Evolutionary conservation across 2,797 vertebrate genomes (phyloP), one percentile per base, ranked within the genome.

Genomic region (Echeneis naucrates): DNA sequence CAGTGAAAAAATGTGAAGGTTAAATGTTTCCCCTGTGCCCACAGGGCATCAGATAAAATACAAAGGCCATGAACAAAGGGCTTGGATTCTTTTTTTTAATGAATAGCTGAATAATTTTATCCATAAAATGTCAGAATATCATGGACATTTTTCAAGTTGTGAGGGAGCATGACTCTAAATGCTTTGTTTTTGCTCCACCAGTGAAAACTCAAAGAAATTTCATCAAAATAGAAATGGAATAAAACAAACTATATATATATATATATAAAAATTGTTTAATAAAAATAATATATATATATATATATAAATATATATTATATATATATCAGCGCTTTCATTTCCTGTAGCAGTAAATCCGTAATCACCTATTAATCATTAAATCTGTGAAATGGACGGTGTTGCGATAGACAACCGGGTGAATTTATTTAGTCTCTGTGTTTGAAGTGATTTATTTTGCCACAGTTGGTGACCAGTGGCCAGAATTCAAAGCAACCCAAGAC

Each of bases 401-500:
- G 30, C 11, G 17, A 23, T 4, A 19, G 13, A 4, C 11, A 40
- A 50, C 16, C 51, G n/a, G 16, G 37, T 24, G 35, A 8, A 48
- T 67, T 7, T 13, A 21, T 21, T 10, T 30, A 30, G 30, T 30
- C 6, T 51, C 21, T 6, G 44, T 27, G 57, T 70, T 62, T 62
- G 0, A 71, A 30, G 37, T 10, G 10, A 53, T 59, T 68, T 40
- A 9, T 37, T 48, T 51, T 14, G 13, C 24, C 17, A 3, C 32
- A 26, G 58, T 53, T 54, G 19, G 3, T 78, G 68, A 32, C 13
- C 54, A 62, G 55, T 50, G 21, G 68, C 50, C 60, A 52, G 23
- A 75, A 64, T 53, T 42, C 21, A 67, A 42, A 75, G 54, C 21
- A 58, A 33, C 65, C 74, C 38, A 65, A 75, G 54, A 54, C 62